A percentile compares a stretch with the other conserved stretches of the same genome.
phyloP scores from a whole-genome alignment of 1,140 invertebrate genomes.

The Zophobas atratus region DNA sequence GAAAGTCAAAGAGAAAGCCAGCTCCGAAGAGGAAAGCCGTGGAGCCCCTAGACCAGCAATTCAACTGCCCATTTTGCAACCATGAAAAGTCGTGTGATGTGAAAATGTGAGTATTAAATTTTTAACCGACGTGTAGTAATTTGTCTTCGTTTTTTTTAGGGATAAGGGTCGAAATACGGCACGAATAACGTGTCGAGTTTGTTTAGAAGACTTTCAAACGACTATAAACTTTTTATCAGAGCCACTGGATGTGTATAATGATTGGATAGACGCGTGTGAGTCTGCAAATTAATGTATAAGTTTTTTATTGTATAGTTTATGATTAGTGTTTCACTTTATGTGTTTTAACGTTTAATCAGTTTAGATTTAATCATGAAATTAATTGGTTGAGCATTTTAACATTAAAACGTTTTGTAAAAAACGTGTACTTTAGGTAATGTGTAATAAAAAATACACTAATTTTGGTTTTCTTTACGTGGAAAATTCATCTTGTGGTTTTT shows the following conservation, averaged over 20 bases:
- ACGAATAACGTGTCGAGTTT: constrained; percentile 94
- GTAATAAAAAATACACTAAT: too few species aligned
- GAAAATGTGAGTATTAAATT: constrained; percentile 86
- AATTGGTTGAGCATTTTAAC: too few species aligned
- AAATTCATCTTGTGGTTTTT: too few species aligned
- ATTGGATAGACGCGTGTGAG: constrained; percentile 99
- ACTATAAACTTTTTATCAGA: constrained; percentile 97
- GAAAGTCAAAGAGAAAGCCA: constrained; percentile 98
- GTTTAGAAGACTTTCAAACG: constrained; percentile 97
- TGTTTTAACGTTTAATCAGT: constrained; percentile 1
- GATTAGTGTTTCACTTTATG: not conserved
- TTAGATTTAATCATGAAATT: not conserved
- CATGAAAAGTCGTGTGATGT: constrained; percentile 99
- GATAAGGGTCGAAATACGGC: constrained; percentile 94
- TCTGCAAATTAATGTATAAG: constrained; percentile 79
- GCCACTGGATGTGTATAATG: constrained; percentile 98
- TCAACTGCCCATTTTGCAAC: constrained; percentile 99
- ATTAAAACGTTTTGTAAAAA: too few species aligned
- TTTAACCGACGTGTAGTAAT: too few species aligned
- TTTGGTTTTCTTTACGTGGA: too few species aligned
- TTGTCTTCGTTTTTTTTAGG: constrained; percentile 75
- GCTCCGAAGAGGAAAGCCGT: constrained; percentile 95
- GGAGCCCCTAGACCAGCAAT: constrained; percentile 94
- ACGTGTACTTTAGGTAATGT: too few species aligned
- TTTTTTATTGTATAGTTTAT: constrained; percentile 3